Percentiles rank a stretch among this genome's conserved stretches.
phyloP scores from a whole-genome alignment of 2,113 vertebrate species.

The Callionymus lyra region DNA sequence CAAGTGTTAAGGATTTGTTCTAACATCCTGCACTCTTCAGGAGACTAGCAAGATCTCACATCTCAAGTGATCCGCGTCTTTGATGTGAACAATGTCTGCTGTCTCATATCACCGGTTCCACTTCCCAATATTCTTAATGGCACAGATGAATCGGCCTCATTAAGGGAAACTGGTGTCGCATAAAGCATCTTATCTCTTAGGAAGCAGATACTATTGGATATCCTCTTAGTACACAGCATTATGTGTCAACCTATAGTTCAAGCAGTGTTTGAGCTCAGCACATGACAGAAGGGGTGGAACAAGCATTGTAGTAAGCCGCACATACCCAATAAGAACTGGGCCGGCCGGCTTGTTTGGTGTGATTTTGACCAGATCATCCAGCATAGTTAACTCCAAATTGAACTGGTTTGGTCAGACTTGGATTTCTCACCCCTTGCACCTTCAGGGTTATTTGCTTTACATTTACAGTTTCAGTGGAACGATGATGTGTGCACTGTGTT shows the following conservation, averaged over 20 bases:
- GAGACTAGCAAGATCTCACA: slow-evolving; percentile 27
- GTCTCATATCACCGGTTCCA: slow-evolving; percentile 13
- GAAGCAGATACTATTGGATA: slow-evolving; percentile 32
- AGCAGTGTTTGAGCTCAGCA: slow-evolving; percentile 23
- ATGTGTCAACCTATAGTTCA: background rate
- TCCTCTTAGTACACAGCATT: slow-evolving; percentile 33
- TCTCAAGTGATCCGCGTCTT: slow-evolving; percentile 23
- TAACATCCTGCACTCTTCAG: slow-evolving; percentile 17
- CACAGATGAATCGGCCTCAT: slow-evolving; percentile 25
- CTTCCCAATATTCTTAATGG: slow-evolving; percentile 16
- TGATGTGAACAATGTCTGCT: slow-evolving; percentile 40
- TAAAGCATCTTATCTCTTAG: slow-evolving; percentile 45
- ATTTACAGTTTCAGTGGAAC: slow-evolving; percentile 22
- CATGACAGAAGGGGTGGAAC: slow-evolving; percentile 51
- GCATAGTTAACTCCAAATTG: slow-evolving; percentile 17
- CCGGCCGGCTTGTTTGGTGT: slow-evolving; percentile 4
- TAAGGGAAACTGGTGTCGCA: slow-evolving; percentile 20
- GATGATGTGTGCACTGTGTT: slow-evolving; percentile 28
- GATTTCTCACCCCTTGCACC: slow-evolving; percentile 20
- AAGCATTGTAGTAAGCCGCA: slow-evolving; percentile 29
- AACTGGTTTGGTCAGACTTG: slow-evolving; percentile 25
- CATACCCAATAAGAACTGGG: slow-evolving; percentile 51
- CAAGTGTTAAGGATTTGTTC: slow-evolving; percentile 25
- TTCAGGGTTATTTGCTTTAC: slow-evolving; percentile 25
- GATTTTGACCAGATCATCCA: slow-evolving; percentile 14